Evolutionary conservation across 2,113 vertebrate genomes (phyloP), one percentile per base, ranked within the genome.

Genomic region (Pseudopodoces humilis): DNA sequence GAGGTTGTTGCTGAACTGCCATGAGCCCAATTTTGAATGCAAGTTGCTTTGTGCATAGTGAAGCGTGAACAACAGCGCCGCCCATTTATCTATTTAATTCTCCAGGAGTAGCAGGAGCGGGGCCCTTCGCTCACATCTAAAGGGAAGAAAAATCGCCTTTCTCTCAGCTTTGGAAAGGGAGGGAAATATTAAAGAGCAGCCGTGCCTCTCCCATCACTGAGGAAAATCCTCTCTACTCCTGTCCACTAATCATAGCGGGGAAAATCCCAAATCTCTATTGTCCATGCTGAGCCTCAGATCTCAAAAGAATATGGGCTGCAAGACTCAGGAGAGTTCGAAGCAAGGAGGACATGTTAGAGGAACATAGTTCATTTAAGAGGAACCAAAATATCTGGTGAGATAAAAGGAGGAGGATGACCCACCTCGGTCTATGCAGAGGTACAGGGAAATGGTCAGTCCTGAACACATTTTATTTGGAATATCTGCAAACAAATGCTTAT

Each of bases 1-100:
- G 4, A 30, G 94, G 90, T 5, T 65, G 94, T 27, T 31, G 93
- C 91, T 35, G 87, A 52, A 68, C 64, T 68, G 96, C 93, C 91
- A 16, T 33, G 25, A 94, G 94, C 86, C 91, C 89, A 20, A 37
- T 74, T 94, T 71, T 35, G 78, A 95, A 93, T 92, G 85, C 83
- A n/a, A 94, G 83, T 44, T 71, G 96, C 97, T 97, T 96, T 97
- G 93, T 94, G 96, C 94, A 94, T 86, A 94, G 92, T 65, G 87
- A 93, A 97, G 97, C 95, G 89, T 97, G 96, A 97, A 97, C 94
- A 55, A n/a, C 92, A 94, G 95, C 95, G 50, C 94, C 94, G 87
- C 96, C 97, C 96, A 90, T 94, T 94, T 96, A 94, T 95, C 96
- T 97, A 77, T 91, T 97, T 97, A 97, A 96, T 96, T 96, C 96